Base-by-base conservation (phyloP, 2,888 invertebrate genomes). In the Stomorhina lunata region DNA sequence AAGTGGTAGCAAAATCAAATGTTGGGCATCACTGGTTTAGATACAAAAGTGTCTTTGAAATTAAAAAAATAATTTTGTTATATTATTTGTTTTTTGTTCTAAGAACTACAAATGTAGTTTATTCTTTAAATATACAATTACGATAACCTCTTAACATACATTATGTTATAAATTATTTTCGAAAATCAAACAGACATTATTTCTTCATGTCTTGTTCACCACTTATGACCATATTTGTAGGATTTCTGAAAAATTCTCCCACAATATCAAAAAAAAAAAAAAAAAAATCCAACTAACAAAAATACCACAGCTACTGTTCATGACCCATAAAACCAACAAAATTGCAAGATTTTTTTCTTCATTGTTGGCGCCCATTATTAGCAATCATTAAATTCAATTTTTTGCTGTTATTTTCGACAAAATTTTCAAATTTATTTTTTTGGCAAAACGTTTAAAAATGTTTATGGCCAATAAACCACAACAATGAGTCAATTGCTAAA, bases 211-310 rank as follows among this genome's bases (percentile, higher is more conserved):
- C 63, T 55, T 78, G 37, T 71, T 63, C 45, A 32, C n/a, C 61
- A 71, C 53, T 63, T 55, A 43, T 63, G 69, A 57, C 71, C 63
- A 78, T 45, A 65, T 76, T 17, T 77, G 50, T 53, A 43, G 3
- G 71, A 72, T 73, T 81, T 81, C 78, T 57, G 15, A 48, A 63
- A 81, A 81, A 81, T 78, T 78, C 77, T 78, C 77, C 63, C 81
- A 81, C 77, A 65, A 37, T 4, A 59, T 29, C n/a, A n/a, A n/a
- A n/a, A n/a, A 50, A 50, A 3, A 17, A 9, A 63, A 40, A 40
- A 27, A 63, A 55, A 29, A 40, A 53, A n/a, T 7, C 48, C 9
- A 22, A 48, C 12, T 29, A 55, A 34, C 6, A 34, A 32, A 17
- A 55, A 32, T 37, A 12, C 57, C 40, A 43, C 57, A 63, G 76